These are phyloP conservation scores for Sitophilus oryzae DNA, from an alignment of 1,140 invertebrate species.

Conservation along the genomic window DNA sequence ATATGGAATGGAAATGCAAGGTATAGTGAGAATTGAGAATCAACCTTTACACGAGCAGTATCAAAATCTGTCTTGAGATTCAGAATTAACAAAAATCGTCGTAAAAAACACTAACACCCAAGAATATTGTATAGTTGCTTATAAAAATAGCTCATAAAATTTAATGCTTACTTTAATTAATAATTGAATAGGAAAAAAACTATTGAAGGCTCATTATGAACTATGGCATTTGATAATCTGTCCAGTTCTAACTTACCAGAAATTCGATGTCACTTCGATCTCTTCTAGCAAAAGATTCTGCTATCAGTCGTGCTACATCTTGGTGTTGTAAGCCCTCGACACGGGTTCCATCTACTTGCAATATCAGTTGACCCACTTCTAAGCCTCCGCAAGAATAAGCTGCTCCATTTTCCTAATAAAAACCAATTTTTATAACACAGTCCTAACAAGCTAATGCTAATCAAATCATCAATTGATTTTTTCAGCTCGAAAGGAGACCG, in stretches of 20 bases:
- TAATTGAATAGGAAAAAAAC: no score
- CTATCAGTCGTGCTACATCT: slow-evolving; percentile 81
- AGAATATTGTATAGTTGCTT: no score
- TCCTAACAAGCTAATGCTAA: not conserved
- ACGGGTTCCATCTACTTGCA: slow-evolving; percentile 85
- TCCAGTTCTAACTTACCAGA: no score
- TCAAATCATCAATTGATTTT: not conserved
- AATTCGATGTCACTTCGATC: slow-evolving; percentile 84
- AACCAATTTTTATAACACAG: no score
- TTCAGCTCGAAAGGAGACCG: not conserved
- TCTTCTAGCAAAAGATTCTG: slow-evolving; percentile 80
- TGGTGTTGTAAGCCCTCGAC: slow-evolving; percentile 73
- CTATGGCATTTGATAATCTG: no score
- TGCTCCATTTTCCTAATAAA: slow-evolving; percentile 81
- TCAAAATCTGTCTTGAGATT: no score
- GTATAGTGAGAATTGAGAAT: no score
- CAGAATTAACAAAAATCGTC: not conserved
- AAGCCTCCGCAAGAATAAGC: slow-evolving; percentile 86
- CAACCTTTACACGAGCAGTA: no score
- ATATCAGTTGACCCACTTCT: slow-evolving; percentile 87
- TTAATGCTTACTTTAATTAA: no score
- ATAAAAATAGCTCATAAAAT: no score
- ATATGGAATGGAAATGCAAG: no score
- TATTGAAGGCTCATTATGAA: no score
- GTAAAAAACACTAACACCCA: not conserved